Evolutionary conservation across 2,797 vertebrate species (phyloP).

Genomic region (Gymnoscopelus microlampas): DNA sequence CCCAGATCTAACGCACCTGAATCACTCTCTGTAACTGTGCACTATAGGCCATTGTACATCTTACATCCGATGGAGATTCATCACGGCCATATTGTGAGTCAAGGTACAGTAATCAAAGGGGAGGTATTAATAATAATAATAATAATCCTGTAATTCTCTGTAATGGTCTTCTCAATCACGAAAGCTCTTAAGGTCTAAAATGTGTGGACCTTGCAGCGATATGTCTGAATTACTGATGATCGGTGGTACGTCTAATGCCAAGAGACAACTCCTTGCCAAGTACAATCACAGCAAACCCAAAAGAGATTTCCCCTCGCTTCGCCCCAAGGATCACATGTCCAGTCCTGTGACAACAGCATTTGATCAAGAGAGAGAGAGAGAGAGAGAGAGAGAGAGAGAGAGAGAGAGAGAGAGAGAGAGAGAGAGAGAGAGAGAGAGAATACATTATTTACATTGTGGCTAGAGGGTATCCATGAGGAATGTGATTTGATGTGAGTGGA

Average conservation of each 20-base stretch:
- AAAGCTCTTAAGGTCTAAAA: constrained; percentile 36
- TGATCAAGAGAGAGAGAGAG: constrained; percentile 11
- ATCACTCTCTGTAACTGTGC: too few relatives aligned
- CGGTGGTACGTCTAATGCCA: constrained; percentile 66
- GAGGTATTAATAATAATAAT: constrained; percentile 13
- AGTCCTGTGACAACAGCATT: constrained; percentile 16
- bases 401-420: constrained; percentile 11
- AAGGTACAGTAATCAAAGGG: constrained; percentile 52
- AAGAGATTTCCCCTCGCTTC: constrained; percentile 41
- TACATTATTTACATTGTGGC: too few relatives aligned
- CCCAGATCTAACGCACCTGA: too few relatives aligned
- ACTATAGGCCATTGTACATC: too few relatives aligned
- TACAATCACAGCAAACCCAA: constrained; percentile 55
- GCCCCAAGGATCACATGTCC: constrained; percentile 69
- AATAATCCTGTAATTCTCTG: too few relatives aligned
- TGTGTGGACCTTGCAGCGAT: constrained; percentile 48
- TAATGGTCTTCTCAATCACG: too few relatives aligned
- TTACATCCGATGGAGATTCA: too few relatives aligned
- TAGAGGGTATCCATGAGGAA: too few relatives aligned
- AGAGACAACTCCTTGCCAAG: constrained; percentile 68
- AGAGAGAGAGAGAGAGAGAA: constrained; percentile 19
- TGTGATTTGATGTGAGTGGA: too few relatives aligned
- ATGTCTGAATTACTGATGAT: constrained; percentile 66
- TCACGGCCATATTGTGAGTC: constrained; percentile 35
- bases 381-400: constrained; percentile 18